Percentiles rank a stretch among this genome's conserved stretches.
phyloP scores from a whole-genome alignment of 2,113 vertebrate genomes.

The Oncorhynchus mykiss region DNA sequence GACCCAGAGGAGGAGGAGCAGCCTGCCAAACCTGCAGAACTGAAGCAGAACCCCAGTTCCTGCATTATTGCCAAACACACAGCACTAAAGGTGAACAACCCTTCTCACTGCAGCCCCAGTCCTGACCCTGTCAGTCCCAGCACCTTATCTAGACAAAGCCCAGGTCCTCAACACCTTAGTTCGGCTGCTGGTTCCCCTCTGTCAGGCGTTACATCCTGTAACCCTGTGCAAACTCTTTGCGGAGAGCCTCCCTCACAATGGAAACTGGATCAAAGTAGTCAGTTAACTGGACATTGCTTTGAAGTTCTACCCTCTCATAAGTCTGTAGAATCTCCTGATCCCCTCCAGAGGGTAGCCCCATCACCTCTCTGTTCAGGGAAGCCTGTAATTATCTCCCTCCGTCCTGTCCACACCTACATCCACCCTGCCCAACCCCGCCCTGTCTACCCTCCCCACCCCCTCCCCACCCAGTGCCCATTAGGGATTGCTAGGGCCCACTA shows the following conservation, averaged over 20 bases:
- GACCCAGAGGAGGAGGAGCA: slow-evolving; percentile 63
- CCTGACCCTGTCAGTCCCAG: slow-evolving; percentile 33
- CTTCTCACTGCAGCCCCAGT: not conserved
- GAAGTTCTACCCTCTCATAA: slow-evolving; percentile 43
- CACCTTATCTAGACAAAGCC: slow-evolving; percentile 39
- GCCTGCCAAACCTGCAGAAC: slow-evolving; percentile 8
- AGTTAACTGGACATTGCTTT: slow-evolving; percentile 35
- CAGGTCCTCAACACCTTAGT: slow-evolving; percentile 31
- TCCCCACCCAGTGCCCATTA: slow-evolving; percentile 76
- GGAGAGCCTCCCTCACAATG: slow-evolving; percentile 52
- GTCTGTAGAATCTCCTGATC: slow-evolving; percentile 16
- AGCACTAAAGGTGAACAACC: slow-evolving; percentile 2
- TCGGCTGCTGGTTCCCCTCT: slow-evolving; percentile 32
- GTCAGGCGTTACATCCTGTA: slow-evolving; percentile 31
- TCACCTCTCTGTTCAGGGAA: slow-evolving; percentile 25
- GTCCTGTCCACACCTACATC: slow-evolving; percentile 1
- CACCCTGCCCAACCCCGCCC: slow-evolving; percentile 8
- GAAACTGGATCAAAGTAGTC: slow-evolving; percentile 55
- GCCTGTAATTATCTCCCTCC: slow-evolving; percentile 22
- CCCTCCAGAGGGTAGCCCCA: slow-evolving; percentile 26
- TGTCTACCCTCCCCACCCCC: slow-evolving; percentile 57
- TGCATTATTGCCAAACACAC: slow-evolving; percentile 6
- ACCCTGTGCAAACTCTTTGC: slow-evolving; percentile 24
- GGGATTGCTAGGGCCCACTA: slow-evolving; percentile 83
- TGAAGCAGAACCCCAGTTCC: not conserved